A percentile compares a stretch with the other conserved stretches of the same genome.
Conservation (phyloP, 2,888 invertebrate genomes). For the Acrobasis consociella region DNA sequence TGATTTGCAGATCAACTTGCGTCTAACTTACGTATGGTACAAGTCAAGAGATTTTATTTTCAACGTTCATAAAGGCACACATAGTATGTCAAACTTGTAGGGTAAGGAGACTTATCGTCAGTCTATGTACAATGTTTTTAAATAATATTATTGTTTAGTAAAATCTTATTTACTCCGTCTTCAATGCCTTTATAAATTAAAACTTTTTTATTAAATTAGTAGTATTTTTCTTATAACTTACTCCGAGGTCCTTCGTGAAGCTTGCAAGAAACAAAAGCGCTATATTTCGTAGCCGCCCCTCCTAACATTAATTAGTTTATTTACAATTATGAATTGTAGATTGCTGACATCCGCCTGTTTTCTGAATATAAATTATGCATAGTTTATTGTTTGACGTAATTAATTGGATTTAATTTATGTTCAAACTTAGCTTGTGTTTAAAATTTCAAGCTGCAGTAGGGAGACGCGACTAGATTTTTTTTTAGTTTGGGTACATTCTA, state of each 20-base stretch:
- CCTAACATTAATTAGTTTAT: constrained; percentile 63
- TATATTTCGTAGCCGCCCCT: constrained; percentile 58
- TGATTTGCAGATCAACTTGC: constrained; percentile 75
- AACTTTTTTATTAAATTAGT: background rate
- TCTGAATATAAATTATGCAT: constrained; percentile 21
- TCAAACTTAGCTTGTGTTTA: too few species aligned
- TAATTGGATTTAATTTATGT: constrained; percentile 1
- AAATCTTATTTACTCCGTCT: background rate
- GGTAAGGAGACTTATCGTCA: too few species aligned
- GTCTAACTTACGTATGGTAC: constrained; percentile 38
- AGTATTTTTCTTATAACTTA: background rate
- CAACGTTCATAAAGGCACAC: too few species aligned
- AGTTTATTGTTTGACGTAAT: constrained; percentile 3
- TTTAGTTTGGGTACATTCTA: too few species aligned
- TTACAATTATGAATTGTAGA: constrained; percentile 57
- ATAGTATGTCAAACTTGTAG: too few species aligned
- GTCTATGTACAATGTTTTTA: too few species aligned
- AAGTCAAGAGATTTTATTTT: constrained; percentile 33
- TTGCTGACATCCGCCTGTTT: constrained; percentile 47
- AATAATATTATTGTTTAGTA: too few species aligned
- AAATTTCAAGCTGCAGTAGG: too few species aligned
- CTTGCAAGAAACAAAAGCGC: constrained; percentile 56
- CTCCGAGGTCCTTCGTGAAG: constrained; percentile 36
- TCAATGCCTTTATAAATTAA: too few species aligned
- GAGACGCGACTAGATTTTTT: too few species aligned